These are phyloP conservation scores for Steinernema khuongi DNA, from an alignment of 1,140 invertebrate genomes.

Conservation along the genomic window DNA sequence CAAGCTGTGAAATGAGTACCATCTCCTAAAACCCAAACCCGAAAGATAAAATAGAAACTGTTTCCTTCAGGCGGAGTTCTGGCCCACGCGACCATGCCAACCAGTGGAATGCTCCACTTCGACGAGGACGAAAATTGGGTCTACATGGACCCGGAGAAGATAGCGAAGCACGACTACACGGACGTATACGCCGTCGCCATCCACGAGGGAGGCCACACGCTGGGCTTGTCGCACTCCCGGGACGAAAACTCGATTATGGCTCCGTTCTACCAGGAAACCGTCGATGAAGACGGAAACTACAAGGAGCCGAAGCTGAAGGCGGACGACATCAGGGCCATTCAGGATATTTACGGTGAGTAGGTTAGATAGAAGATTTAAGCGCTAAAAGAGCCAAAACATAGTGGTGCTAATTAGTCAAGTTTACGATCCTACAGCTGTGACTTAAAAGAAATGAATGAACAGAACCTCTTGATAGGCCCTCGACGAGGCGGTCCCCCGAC, in stretches of 20 bases:
- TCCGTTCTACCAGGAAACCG: conserved; percentile 51
- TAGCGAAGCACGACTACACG: conserved; percentile 46
- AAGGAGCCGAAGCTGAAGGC: conserved; percentile 28
- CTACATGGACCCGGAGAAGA: conserved; percentile 49
- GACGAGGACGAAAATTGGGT: conserved; percentile 57
- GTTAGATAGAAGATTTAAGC: not conserved
- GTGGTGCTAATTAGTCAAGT: not conserved
- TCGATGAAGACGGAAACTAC: conserved; percentile 36
- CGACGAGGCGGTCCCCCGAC: conserved; percentile 3
- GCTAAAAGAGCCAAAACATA: not conserved
- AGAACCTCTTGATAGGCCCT: not conserved
- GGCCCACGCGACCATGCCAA: conserved; percentile 56
- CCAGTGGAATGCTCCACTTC: conserved; percentile 51
- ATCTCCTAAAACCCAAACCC: too few relatives aligned
- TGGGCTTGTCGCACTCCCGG: conserved; percentile 48
- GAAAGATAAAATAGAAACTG: not conserved
- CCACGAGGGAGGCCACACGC: conserved; percentile 49
- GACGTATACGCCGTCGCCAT: conserved; percentile 57
- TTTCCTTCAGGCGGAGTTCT: conserved; percentile 47
- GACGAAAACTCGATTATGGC: conserved; percentile 57
- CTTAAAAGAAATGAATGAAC: too few relatives aligned
- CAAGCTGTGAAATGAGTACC: conserved; percentile 18
- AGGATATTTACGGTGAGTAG: conserved; percentile 36
- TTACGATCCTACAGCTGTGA: too few relatives aligned
- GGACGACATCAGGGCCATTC: conserved; percentile 33